Evolutionary conservation across 1,140 invertebrate genomes (phyloP).

Genomic region (Halesus radiatus): DNA sequence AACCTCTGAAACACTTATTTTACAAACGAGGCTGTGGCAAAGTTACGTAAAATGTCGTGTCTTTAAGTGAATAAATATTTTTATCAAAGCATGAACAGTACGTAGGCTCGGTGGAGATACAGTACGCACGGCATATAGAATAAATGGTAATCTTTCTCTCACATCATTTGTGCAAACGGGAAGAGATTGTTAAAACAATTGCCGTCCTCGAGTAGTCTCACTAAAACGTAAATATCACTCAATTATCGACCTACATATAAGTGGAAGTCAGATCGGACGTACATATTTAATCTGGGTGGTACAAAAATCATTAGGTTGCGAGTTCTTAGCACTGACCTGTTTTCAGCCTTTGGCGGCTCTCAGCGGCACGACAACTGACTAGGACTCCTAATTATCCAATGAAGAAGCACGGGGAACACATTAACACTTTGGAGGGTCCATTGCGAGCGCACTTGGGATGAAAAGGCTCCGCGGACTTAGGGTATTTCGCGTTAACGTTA

Average conservation of each 20-base stretch:
- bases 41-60: neutral
- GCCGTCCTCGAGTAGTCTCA: neutral
- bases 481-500: slow-evolving; percentile 10
- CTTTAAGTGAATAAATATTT: slow-evolving; percentile 4
- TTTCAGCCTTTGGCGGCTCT: slow-evolving; percentile 2
- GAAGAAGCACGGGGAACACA: slow-evolving; percentile 16
- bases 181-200: neutral
- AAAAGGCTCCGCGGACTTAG: slow-evolving; percentile 1
- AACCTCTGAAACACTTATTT: neutral
- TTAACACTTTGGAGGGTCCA: slow-evolving; percentile 21
- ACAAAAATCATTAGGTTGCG: slow-evolving; percentile 9
- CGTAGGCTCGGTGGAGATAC: neutral
- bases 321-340: slow-evolving; percentile 19
- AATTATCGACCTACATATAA: neutral
- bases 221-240: neutral
- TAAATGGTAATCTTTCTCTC: neutral
- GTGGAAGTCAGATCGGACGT: no score
- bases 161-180: neutral
- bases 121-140: neutral
- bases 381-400: neutral
- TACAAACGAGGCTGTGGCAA: neutral
- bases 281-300: neutral
- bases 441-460: neutral
- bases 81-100: neutral
- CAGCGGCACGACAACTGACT: neutral